Evolutionary conservation across 2,797 vertebrate species (phyloP).

Genomic region (Rhinichthys osculus): DNA sequence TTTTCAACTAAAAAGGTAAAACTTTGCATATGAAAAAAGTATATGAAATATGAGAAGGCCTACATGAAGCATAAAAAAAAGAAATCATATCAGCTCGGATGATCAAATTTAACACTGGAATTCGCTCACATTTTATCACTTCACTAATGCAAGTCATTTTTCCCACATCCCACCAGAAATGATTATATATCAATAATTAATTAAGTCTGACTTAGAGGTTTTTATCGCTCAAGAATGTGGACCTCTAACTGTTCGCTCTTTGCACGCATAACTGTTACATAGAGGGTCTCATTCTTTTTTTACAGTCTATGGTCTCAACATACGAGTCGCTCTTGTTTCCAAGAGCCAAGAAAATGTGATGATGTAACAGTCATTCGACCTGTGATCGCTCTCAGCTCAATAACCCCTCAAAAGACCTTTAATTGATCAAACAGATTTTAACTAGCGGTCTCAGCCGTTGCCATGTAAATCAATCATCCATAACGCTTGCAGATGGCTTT

Average conservation of each 20-base stretch:
- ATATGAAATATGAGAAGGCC: neutral
- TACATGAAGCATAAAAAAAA: neutral
- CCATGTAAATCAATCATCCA: constrained; percentile 52
- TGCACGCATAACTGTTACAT: too few species aligned
- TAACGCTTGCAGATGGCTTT: constrained; percentile 34
- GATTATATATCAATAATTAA: constrained; percentile 14
- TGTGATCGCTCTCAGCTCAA: constrained; percentile 5
- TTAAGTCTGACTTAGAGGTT: neutral
- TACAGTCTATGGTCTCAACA: too few species aligned
- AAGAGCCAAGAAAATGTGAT: neutral
- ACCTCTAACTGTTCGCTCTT: neutral
- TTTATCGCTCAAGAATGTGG: neutral
- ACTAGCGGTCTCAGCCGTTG: constrained; percentile 30
- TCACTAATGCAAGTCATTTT: neutral
- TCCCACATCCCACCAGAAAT: neutral
- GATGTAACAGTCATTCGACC: neutral
- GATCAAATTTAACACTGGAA: neutral
- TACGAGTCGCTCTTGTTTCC: constrained; percentile 12
- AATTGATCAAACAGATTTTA: constrained; percentile 31
- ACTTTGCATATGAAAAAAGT: too few species aligned
- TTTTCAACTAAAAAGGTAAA: too few species aligned
- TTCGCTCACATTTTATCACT: neutral
- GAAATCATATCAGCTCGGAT: neutral
- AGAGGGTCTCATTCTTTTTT: too few species aligned
- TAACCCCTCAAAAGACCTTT: constrained; percentile 15